Evolutionary conservation across 2,113 vertebrate species (phyloP).

Genomic region (Lichenostomus cassidix): DNA sequence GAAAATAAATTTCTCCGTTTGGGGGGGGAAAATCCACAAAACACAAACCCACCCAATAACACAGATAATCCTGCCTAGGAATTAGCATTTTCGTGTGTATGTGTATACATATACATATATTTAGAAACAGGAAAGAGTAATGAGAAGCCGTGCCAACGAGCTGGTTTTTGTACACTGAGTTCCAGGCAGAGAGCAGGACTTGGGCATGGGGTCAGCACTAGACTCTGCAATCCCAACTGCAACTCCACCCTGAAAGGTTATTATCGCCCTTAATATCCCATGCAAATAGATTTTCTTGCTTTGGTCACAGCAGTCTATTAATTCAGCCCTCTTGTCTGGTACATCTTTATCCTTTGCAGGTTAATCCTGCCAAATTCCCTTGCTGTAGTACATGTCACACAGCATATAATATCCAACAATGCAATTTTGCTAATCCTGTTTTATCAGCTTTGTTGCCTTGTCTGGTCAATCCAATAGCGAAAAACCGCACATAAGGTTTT

Average conservation of each 20-base stretch:
- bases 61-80: not conserved
- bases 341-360: conserved; percentile 78
- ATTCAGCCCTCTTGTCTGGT: conserved; percentile 76
- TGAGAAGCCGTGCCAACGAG: fast-evolving
- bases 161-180: not conserved
- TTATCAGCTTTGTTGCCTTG: conserved; percentile 81
- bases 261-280: conserved; percentile 59
- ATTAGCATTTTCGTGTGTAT: not conserved
- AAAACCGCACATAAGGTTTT: conserved; percentile 72
- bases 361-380: conserved; percentile 83
- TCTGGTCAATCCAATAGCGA: conserved; percentile 78
- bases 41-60: not conserved
- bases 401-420: conserved; percentile 80
- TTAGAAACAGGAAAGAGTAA: not conserved
- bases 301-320: conserved; percentile 75
- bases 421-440: conserved; percentile 82
- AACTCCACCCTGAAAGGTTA: conserved; percentile 17
- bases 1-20: not conserved
- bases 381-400: conserved; percentile 75
- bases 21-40: not conserved
- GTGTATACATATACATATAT: too few species aligned
- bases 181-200: not conserved
- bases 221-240: not conserved
- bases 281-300: conserved; percentile 71
- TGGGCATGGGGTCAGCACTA: fast-evolving